Base-by-base conservation (phyloP, 2,888 invertebrate genomes). In the Ptychoptera albimana region DNA sequence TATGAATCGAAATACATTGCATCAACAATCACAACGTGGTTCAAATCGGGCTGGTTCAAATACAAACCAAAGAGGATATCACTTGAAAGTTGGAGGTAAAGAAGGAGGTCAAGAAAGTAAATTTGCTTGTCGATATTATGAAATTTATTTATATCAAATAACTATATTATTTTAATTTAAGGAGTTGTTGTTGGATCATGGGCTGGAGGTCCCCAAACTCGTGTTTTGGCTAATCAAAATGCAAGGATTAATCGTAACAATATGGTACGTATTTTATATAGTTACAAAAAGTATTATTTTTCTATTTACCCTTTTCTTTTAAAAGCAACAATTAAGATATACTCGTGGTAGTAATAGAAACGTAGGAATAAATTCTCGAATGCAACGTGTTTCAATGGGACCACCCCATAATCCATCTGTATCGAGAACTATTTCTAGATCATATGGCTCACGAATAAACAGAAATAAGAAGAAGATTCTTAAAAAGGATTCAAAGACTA, bases 151-250 rank as follows among this genome's bases (percentile, higher is more conserved):
- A 16, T 37, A 39, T 39, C 39, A 43, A 12, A 30, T 35, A 14
- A 39, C 40, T 23, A 23, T 23, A 23, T 23, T 23, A 23, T 23
- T 23, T 23, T 23, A 53, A 54, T 54, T 54, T 49, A 52, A 52
- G 54, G 56, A 50, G 53, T 56, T 52, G 56, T 56, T 51, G 55
- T 55, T 50, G 56, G 56, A 49, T 55, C 55, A 38, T 56, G 56
- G 56, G 55, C 55, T 40, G 51, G 43, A 29, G 43, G 46, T 12
- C 15, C 16, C 2, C 11, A 34, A 23, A 42, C 34, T 14, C 34
- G 34, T 23, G 23, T 23, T 7, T 23, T 23, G 7, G 23, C 23
- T 5, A 23, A 23, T 7, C 1, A 37, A 15, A 14, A 12, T 13
- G 35, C 12, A 9, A 35, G 13, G 13, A 11, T 35, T 10, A 12